These are phyloP conservation scores for Smutsia gigantea DNA, from an alignment of 2,797 vertebrate genomes.

Conservation along the genomic window DNA sequence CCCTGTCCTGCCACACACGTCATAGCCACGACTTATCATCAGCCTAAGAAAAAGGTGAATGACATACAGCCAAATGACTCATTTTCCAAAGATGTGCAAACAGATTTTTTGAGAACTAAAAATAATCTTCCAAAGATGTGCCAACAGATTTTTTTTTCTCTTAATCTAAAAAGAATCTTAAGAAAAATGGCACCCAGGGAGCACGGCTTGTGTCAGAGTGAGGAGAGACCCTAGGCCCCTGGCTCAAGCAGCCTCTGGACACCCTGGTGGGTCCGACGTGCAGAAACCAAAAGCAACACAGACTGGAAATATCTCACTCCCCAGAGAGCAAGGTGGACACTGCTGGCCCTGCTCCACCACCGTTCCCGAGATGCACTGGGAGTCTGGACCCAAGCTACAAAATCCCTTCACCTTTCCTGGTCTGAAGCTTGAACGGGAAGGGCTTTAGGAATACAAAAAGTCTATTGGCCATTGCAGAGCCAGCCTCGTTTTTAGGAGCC, in stretches of 20 bases:
- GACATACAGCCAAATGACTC: neutral
- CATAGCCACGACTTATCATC: neutral
- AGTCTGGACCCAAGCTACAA: neutral
- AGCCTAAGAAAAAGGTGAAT: neutral
- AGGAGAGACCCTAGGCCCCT: neutral
- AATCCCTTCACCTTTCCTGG: neutral
- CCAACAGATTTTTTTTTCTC: neutral
- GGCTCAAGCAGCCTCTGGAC: neutral
- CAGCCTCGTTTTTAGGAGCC: neutral
- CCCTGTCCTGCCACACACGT: neutral
- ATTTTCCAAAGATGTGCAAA: neutral
- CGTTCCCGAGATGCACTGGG: neutral
- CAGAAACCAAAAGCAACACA: neutral
- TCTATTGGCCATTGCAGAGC: neutral
- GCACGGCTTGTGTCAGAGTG: neutral
- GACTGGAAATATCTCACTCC: neutral
- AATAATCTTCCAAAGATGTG: neutral
- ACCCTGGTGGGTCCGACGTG: neutral
- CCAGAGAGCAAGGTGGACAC: neutral
- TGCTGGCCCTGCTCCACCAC: neutral
- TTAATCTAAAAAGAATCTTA: neutral
- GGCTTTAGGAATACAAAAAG: neutral
- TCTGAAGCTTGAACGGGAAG: neutral
- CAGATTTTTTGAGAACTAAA: neutral
- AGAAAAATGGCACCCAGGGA: neutral